A percentile compares a stretch with the other conserved stretches of the same genome.
Evolutionary conservation across 2,888 invertebrate genomes (phyloP).

Genomic region (Caenorhabditis virilis): DNA sequence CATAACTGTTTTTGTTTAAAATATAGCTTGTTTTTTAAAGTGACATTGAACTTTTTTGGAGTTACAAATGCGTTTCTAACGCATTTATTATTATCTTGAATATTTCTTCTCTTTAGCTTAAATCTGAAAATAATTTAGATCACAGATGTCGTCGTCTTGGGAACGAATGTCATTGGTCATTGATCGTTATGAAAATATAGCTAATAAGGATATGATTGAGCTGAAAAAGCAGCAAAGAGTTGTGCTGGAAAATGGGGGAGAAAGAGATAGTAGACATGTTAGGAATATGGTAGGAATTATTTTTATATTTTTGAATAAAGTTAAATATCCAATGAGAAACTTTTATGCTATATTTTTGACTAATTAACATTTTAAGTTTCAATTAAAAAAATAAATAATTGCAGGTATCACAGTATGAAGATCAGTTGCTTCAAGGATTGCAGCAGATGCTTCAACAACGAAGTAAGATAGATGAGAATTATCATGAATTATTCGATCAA

Average conservation of each 20-base stretch:
- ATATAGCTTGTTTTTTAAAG: too few relatives aligned
- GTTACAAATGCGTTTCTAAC: too few relatives aligned
- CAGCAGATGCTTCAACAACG: constrained; percentile 47
- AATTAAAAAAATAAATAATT: constrained; percentile 5
- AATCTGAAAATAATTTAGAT: neutral
- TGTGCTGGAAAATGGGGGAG: constrained; percentile 24
- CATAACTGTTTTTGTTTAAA: too few relatives aligned
- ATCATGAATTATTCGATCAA: constrained; percentile 48
- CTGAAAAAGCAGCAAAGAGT: constrained; percentile 34
- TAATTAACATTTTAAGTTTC: too few relatives aligned
- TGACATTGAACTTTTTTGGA: too few relatives aligned
- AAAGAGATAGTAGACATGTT: constrained; percentile 19
- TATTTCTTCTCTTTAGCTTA: neutral
- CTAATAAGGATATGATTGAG: constrained; percentile 28
- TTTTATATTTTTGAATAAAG: neutral
- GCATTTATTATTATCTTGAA: neutral
- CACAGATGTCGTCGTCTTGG: constrained; percentile 15
- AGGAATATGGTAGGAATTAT: constrained; percentile 27
- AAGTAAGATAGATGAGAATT: constrained; percentile 28
- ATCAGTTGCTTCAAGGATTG: constrained; percentile 51
- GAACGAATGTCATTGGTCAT: constrained; percentile 14
- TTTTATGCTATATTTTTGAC: too few relatives aligned
- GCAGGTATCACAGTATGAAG: constrained; percentile 46
- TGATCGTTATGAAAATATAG: constrained; percentile 36
- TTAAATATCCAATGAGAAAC: too few relatives aligned